These are phyloP conservation scores for Scylla paramamosain DNA, from an alignment of 1,140 invertebrate species.

Conservation along the genomic window DNA sequence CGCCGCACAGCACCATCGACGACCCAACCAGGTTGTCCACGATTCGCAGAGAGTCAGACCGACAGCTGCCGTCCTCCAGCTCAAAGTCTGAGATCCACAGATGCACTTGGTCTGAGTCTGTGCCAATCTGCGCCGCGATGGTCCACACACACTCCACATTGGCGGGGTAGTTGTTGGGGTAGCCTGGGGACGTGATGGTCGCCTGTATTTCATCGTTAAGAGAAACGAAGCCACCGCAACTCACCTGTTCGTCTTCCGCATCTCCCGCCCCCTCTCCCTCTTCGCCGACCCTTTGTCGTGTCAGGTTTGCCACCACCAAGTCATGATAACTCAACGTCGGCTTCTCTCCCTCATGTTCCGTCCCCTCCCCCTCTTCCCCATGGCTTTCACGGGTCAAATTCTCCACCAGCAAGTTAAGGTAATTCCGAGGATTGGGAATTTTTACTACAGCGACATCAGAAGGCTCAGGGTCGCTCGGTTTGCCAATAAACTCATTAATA, in stretches of 20 bases:
- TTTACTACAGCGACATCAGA: background rate
- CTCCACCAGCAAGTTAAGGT: background rate
- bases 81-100: constrained; percentile 37
- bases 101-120: constrained; percentile 33
- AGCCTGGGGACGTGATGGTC: constrained; percentile 23
- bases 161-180: background rate
- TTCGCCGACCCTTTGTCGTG: background rate
- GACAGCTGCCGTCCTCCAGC: constrained; percentile 19
- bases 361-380: background rate
- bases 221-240: constrained; percentile 25
- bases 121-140: background rate
- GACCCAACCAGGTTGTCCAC: constrained; percentile 25
- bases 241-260: background rate
- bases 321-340: background rate
- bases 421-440: too few relatives aligned
- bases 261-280: background rate
- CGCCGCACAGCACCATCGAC: constrained; percentile 1
- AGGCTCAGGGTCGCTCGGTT: background rate
- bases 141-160: constrained; percentile 35
- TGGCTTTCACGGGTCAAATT: background rate
- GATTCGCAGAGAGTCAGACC: constrained; percentile 25
- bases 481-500: background rate
- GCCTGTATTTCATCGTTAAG: background rate
- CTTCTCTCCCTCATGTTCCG: too few relatives aligned
- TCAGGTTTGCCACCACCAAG: background rate